Percentiles rank a stretch among this genome's conserved stretches.
phyloP scores from a whole-genome alignment of 2,797 vertebrate genomes.

The Tangara arthus region DNA sequence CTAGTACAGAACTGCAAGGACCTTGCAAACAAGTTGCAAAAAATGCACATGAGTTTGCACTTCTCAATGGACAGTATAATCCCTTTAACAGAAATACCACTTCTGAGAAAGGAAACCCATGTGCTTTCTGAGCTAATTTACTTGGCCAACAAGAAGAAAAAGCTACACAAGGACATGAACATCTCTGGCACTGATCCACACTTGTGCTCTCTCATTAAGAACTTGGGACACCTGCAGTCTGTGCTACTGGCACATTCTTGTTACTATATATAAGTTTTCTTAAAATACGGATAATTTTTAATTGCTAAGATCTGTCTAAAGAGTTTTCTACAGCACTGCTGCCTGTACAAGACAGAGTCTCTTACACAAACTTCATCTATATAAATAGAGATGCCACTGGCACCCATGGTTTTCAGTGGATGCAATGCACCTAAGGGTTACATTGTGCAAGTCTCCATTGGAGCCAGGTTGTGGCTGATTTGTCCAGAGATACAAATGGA shows the following conservation, averaged over 20 bases:
- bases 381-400: background rate
- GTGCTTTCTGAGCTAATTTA: background rate
- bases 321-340: background rate
- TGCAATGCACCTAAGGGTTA: background rate
- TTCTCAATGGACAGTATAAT: background rate
- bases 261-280: background rate
- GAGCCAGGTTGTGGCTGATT: background rate
- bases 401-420: background rate
- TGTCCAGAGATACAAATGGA: background rate
- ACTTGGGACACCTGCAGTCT: background rate
- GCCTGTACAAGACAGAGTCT: background rate
- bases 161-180: background rate
- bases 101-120: background rate
- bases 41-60: background rate
- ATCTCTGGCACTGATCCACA: background rate
- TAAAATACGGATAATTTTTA: background rate
- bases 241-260: background rate
- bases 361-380: background rate
- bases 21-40: background rate
- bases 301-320: background rate
- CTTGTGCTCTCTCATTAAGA: rapidly evolving
- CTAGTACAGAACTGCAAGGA: background rate
- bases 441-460: rapidly evolving
- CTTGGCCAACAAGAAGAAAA: background rate
- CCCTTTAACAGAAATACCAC: background rate